phyloP scores from a whole-genome alignment of 2,888 invertebrate genomes.

The Andrena camellia region DNA sequence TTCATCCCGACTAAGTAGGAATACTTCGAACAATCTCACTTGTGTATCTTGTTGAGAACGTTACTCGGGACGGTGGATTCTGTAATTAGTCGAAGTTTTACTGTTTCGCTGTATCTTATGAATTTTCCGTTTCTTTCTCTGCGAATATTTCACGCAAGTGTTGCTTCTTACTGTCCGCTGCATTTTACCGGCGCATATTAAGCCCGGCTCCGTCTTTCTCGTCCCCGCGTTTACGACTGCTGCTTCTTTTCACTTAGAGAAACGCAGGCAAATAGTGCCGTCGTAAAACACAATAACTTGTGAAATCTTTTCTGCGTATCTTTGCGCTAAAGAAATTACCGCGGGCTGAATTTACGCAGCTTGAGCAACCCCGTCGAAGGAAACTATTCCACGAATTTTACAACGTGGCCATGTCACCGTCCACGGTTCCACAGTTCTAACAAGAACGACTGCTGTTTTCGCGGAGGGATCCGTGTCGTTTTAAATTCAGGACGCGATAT shows the following conservation, averaged over 20 bases:
- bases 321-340: background rate
- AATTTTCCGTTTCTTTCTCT: background rate
- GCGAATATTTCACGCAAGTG: conserved; percentile 1
- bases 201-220: conserved; percentile 27
- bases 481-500: background rate
- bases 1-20: background rate
- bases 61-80: background rate
- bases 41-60: too few species aligned
- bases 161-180: conserved; percentile 26
- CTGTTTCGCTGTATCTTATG: background rate
- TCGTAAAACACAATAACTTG: conserved; percentile 22
- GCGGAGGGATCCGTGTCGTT: background rate
- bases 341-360: background rate
- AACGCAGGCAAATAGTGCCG: conserved; percentile 27
- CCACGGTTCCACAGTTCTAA: background rate
- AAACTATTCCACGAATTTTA: conserved; percentile 13
- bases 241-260: conserved; percentile 30
- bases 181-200: conserved; percentile 38
- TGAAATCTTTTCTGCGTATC: conserved; percentile 37
- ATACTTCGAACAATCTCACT: background rate
- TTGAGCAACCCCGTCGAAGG: background rate
- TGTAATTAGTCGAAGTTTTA: background rate
- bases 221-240: conserved; percentile 46
- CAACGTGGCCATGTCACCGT: background rate
- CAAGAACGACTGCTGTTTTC: background rate